Percentiles rank a stretch among this genome's conserved stretches.
phyloP scores from a whole-genome alignment of 2,888 invertebrate species.

The Cantharis rufa region DNA sequence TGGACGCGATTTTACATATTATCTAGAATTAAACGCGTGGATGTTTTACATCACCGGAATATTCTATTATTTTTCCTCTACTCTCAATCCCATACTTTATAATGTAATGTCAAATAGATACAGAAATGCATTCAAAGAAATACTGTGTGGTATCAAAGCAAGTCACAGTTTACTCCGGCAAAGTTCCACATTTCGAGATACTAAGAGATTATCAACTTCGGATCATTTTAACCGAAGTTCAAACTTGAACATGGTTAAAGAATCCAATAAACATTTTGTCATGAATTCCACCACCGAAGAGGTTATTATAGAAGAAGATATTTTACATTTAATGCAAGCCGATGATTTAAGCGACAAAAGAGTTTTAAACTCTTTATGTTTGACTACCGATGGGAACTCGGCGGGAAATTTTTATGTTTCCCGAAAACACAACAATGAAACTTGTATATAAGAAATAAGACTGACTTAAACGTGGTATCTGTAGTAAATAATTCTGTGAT shows the following conservation, averaged over 20 bases:
- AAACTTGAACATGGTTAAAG: neutral
- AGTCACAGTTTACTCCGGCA: conserved; percentile 58
- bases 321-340: neutral
- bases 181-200: conserved; percentile 66
- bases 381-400: neutral
- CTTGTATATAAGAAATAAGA: neutral
- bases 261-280: neutral
- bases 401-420: neutral
- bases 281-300: neutral
- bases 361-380: neutral
- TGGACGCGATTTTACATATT: conserved; percentile 64
- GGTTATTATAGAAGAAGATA: conserved; percentile 13
- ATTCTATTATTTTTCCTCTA: conserved; percentile 78
- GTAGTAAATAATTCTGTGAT: neutral
- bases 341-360: neutral
- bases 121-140: conserved; percentile 76
- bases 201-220: conserved; percentile 51
- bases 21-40: conserved; percentile 73
- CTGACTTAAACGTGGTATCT: neutral
- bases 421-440: neutral
- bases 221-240: conserved; percentile 10
- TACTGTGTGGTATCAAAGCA: conserved; percentile 65
- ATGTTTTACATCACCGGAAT: conserved; percentile 79
- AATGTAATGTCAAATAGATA: conserved; percentile 80
- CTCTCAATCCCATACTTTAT: conserved; percentile 85